Percentiles rank a stretch among this genome's conserved stretches.
Evolutionary conservation across 2,113 vertebrate species (phyloP).

Genomic region (Malurus cyaneus): DNA sequence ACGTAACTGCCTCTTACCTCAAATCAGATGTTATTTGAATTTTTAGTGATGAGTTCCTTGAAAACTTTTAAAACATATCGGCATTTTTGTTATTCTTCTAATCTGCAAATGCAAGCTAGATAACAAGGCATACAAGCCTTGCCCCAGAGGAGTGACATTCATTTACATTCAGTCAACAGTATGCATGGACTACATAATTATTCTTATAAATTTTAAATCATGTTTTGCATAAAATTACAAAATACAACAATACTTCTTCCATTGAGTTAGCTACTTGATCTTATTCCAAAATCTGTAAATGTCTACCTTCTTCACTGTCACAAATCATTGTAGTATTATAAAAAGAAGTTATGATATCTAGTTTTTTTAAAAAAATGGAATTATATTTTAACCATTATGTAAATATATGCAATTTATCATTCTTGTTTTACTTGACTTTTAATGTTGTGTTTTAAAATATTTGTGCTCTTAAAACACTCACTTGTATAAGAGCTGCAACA

Average conservation of each 20-base stretch:
- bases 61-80: background rate
- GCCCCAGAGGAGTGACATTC: background rate
- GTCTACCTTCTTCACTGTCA: background rate
- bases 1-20: background rate
- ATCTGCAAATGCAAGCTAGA: background rate
- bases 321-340: background rate
- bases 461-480: background rate
- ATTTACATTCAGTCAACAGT: background rate
- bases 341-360: background rate
- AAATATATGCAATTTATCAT: background rate
- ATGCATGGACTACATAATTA: background rate
- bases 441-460: background rate
- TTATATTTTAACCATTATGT: background rate
- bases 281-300: conserved; percentile 17
- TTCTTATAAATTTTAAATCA: conserved; percentile 50
- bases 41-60: background rate
- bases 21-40: background rate
- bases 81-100: background rate
- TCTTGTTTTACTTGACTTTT: background rate
- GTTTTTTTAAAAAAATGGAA: background rate
- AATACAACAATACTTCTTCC: background rate
- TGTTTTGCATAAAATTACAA: conserved; percentile 23
- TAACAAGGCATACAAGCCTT: background rate
- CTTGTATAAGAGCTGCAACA: background rate
- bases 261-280: conserved; percentile 17